Base-by-base conservation (phyloP, 2,888 invertebrate species). In the Rhogogaster chlorosoma region DNA sequence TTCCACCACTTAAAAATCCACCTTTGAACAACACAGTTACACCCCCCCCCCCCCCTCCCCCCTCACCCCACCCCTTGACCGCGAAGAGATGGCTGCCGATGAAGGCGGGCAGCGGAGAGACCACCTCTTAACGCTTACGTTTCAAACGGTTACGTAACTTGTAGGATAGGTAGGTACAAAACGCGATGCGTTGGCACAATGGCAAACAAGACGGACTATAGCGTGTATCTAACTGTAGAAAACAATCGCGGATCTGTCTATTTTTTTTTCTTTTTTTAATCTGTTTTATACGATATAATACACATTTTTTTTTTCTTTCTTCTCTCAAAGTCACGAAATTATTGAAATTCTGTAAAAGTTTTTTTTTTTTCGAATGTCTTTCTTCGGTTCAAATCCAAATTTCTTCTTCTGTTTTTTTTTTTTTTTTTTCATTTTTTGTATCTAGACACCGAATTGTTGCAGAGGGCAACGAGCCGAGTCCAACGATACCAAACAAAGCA, bases 131-230 rank as follows among this genome's bases (percentile, higher is more conserved):
- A 61, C 67, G 67, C 42, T 73, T 70, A 36, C 38, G 36, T 18
- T 70, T 70, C n/a, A 73, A 73, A 32, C 67, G 67, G 29, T 67
- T 67, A 67, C 67, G 67, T 67, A 67, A 67, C 32, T 32, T 22
- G 32, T 67, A 32, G 85, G 85, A 67, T 85, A 61, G 83, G 78
- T 84, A 84, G 86, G 80, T 83, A 67, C 7, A 18, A 67, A 32
- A 67, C 32, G 32, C 49, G 61, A 61, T 67, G 64, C 18, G 42
- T 36, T 84, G 53, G 64, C 75, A 70, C 61, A 57, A 49, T 29
- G 67, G 82, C 12, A 61, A 61, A 26, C 61, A 26, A 61, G 26
- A 61, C 9, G 15, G 4, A 22, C 26, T 61, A 61, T 61, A 12
- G 26, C 12, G n/a, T 53, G 29, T 84, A 85, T 82, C 75, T 45